Conservation (phyloP, 2,797 vertebrate species). For the Lepus oiostolus region DNA sequence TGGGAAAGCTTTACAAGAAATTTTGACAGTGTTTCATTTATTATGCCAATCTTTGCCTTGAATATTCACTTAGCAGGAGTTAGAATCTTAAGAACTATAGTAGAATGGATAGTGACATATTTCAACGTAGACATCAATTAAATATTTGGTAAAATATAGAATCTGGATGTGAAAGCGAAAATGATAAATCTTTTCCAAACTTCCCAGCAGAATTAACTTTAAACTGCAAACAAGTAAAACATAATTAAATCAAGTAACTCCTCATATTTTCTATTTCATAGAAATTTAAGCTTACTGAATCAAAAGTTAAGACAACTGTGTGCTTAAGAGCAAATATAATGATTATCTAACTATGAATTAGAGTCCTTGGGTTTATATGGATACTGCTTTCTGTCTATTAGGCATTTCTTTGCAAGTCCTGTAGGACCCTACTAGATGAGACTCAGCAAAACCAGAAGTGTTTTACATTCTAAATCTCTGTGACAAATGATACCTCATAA, state of each 20-base stretch:
- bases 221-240: slow-evolving; percentile 66
- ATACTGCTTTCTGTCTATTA: slow-evolving; percentile 60
- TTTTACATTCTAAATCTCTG: background rate
- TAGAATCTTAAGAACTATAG: slow-evolving; percentile 76
- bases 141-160: slow-evolving; percentile 76
- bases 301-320: slow-evolving; percentile 34
- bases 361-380: slow-evolving; percentile 14
- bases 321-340: slow-evolving; percentile 26
- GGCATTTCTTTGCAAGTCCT: slow-evolving; percentile 65
- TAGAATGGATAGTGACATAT: slow-evolving; percentile 57
- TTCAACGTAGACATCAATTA: slow-evolving; percentile 74
- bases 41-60: slow-evolving; percentile 80
- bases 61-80: slow-evolving; percentile 81
- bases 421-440: background rate
- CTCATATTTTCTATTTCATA: slow-evolving; percentile 47
- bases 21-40: slow-evolving; percentile 83
- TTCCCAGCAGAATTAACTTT: slow-evolving; percentile 21
- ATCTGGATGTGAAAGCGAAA: slow-evolving; percentile 76
- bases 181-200: slow-evolving; percentile 32
- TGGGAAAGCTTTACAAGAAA: slow-evolving; percentile 84
- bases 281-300: background rate
- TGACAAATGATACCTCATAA: slow-evolving; percentile 15
- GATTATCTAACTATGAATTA: slow-evolving; percentile 58
- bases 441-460: background rate
- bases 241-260: slow-evolving; percentile 67